A percentile compares a stretch with the other conserved stretches of the same genome.
Conservation (phyloP, 2,797 vertebrate species). For the Darevskia nairensis region DNA sequence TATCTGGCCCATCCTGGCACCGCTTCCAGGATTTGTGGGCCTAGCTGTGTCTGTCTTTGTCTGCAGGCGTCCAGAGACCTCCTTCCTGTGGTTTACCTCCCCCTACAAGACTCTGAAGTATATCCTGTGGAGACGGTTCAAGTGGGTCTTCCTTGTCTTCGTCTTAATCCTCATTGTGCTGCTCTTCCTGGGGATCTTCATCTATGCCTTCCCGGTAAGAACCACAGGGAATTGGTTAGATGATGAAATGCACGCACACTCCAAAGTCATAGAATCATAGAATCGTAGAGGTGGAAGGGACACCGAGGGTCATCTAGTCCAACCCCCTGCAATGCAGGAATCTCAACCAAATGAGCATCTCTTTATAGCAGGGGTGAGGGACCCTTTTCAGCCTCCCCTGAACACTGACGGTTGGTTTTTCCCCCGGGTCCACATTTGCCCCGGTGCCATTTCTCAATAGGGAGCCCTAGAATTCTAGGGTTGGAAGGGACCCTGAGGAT, state of each 20-base stretch:
- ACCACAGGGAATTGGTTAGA: accelerated
- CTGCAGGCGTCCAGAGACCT: slow-evolving; percentile 93
- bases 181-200: slow-evolving; percentile 92
- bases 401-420: neutral
- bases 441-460: neutral
- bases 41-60: neutral
- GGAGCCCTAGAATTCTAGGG: neutral
- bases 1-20: accelerated
- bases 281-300: no score
- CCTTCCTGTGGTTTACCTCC: slow-evolving; percentile 98
- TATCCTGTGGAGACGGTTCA: slow-evolving; percentile 93
- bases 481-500: no score
- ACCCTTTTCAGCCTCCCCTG: neutral
- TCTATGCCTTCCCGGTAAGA: slow-evolving; percentile 94
- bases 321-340: no score
- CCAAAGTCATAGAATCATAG: no score
- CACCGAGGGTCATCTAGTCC: no score
- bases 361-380: neutral
- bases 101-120: slow-evolving; percentile 93
- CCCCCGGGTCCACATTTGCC: neutral
- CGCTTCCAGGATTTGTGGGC: no score
- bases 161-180: slow-evolving; percentile 87
- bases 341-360: no score
- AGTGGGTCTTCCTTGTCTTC: slow-evolving; percentile 87
- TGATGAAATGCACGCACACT: no score